Evolutionary conservation across 2,888 invertebrate species (phyloP).

Genomic region (Tanytarsus gracilentus): DNA sequence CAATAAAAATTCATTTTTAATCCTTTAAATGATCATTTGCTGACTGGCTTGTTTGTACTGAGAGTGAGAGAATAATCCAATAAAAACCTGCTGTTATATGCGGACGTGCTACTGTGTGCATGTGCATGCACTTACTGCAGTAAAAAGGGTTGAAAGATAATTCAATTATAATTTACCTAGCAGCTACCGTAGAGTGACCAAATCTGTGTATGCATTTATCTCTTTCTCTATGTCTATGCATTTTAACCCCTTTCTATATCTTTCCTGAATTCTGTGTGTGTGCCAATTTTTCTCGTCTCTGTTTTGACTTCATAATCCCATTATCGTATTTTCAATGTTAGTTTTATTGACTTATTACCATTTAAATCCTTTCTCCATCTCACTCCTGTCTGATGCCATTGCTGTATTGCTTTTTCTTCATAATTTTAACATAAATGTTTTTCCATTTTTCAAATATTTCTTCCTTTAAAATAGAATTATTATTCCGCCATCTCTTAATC

Average conservation of each 20-base stretch:
- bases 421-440: neutral
- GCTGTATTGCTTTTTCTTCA: neutral
- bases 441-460: neutral
- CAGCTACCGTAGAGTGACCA: constrained; percentile 2
- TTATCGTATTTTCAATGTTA: constrained; percentile 19
- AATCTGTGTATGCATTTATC: no score
- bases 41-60: neutral
- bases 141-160: constrained; percentile 27
- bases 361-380: constrained; percentile 18
- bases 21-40: constrained; percentile 26
- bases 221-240: no score
- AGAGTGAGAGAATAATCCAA: constrained; percentile 13
- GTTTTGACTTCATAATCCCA: constrained; percentile 28
- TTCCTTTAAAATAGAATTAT: neutral
- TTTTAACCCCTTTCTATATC: neutral
- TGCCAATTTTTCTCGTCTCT: neutral
- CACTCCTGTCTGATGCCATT: neutral
- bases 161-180: constrained; percentile 25
- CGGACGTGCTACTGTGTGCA: neutral
- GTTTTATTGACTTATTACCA: constrained; percentile 28
- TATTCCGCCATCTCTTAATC: constrained; percentile 6
- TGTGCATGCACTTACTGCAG: neutral
- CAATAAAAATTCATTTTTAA: constrained; percentile 23
- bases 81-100: constrained; percentile 29
- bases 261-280: neutral